These are phyloP conservation scores for Leptinotarsa juncta DNA, from an alignment of 2,888 invertebrate genomes.

Conservation along the genomic window DNA sequence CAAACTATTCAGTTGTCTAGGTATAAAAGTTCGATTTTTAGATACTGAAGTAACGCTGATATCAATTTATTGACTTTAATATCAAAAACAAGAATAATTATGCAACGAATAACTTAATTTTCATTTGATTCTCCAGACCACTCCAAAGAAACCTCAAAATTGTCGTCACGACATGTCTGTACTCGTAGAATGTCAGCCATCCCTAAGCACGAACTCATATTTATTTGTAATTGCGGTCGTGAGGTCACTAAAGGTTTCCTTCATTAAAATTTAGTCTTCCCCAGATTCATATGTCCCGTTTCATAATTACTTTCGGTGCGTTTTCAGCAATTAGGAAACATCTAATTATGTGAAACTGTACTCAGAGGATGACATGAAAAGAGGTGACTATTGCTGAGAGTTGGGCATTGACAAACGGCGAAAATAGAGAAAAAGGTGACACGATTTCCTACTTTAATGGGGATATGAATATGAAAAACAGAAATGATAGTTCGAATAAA, in stretches of 20 bases:
- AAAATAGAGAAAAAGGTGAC: neutral
- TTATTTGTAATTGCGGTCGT: conserved; percentile 18
- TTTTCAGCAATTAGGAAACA: conserved; percentile 19
- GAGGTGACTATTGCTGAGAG: neutral
- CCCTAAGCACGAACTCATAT: conserved; percentile 13
- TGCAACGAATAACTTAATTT: neutral
- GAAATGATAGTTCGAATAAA: neutral
- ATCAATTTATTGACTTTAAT: too few relatives aligned
- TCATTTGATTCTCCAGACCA: neutral
- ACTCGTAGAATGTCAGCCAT: neutral
- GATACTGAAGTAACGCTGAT: too few relatives aligned
- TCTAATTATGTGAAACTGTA: conserved; percentile 16
- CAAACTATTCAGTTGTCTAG: too few relatives aligned
- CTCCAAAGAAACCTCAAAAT: conserved; percentile 6
- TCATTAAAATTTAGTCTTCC: conserved; percentile 27
- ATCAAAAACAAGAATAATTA: too few relatives aligned
- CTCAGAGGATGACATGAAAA: conserved; percentile 14
- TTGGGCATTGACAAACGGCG: neutral
- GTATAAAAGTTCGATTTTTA: too few relatives aligned
- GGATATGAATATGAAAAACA: neutral
- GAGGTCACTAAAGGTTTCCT: conserved; percentile 19
- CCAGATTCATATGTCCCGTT: conserved; percentile 13
- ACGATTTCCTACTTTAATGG: neutral
- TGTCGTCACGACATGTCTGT: conserved; percentile 16
- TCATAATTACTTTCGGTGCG: conserved; percentile 17